Percentiles rank a stretch among this genome's conserved stretches.
phyloP scores from a whole-genome alignment of 2,113 vertebrate genomes.

The Bombycilla garrulus region DNA sequence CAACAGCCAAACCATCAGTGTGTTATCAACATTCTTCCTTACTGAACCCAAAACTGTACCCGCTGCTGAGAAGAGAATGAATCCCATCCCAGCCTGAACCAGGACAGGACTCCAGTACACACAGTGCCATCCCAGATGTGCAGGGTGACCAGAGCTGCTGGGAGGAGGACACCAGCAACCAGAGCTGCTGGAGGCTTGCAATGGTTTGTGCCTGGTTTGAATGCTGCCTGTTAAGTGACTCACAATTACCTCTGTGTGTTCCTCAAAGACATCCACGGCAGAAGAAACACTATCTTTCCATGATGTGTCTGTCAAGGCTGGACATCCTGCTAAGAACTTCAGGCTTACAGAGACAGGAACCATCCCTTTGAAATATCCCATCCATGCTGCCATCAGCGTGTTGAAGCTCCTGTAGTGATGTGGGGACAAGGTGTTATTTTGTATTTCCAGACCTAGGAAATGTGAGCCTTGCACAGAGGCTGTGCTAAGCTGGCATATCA shows the following conservation, averaged over 20 bases:
- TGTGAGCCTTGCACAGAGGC: accelerated
- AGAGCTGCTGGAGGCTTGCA: not conserved
- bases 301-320: accelerated
- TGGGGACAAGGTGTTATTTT: not conserved
- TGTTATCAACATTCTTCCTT: not conserved
- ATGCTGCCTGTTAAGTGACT: not conserved
- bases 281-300: not conserved
- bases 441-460: not conserved
- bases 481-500: not conserved
- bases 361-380: not conserved
- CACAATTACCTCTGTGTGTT: accelerated
- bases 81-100: not conserved
- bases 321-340: not conserved
- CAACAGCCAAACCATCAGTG: not conserved
- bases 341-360: not conserved
- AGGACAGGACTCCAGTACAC: not conserved
- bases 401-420: not conserved
- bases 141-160: not conserved
- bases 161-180: not conserved
- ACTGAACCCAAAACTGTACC: not conserved
- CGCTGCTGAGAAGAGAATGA: not conserved
- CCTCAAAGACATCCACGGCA: accelerated
- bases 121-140: not conserved
- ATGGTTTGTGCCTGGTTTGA: accelerated
- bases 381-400: accelerated